Percentiles rank a stretch among this genome's conserved stretches.
Evolutionary conservation across 2,797 vertebrate species (phyloP).

Genomic region (Sebastes jordani): DNA sequence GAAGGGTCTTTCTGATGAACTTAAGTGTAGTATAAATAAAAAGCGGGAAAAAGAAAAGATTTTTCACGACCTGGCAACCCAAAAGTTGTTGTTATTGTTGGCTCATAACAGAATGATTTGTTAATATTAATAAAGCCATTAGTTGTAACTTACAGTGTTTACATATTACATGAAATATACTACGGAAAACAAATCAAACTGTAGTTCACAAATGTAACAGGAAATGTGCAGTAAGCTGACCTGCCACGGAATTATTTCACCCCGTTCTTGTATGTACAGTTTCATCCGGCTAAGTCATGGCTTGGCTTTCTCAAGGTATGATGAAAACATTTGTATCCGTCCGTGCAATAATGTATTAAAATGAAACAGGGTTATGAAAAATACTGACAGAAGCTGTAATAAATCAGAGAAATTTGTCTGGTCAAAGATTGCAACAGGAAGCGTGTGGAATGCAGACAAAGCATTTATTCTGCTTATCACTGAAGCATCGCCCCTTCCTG

Average conservation of each 20-base stretch:
- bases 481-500: slow-evolving; percentile 28
- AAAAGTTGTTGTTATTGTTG: neutral
- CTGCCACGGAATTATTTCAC: neutral
- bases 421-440: slow-evolving; percentile 26
- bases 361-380: neutral
- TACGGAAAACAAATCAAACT: neutral
- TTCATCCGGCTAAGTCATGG: neutral
- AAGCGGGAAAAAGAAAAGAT: neutral
- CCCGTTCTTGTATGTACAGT: no score
- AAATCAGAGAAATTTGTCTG: slow-evolving; percentile 9
- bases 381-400: neutral
- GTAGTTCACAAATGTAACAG: neutral
- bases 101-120: neutral
- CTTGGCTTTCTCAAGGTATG: neutral
- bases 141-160: neutral
- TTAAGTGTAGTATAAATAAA: neutral
- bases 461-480: slow-evolving; percentile 7
- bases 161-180: neutral
- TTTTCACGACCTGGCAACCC: neutral
- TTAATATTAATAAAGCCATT: neutral
- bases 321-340: neutral
- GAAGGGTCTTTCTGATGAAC: neutral
- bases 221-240: neutral
- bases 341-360: neutral
- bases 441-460: neutral